phyloP scores from a whole-genome alignment of 2,797 vertebrate genomes.

The Champsocephalus gunnari region DNA sequence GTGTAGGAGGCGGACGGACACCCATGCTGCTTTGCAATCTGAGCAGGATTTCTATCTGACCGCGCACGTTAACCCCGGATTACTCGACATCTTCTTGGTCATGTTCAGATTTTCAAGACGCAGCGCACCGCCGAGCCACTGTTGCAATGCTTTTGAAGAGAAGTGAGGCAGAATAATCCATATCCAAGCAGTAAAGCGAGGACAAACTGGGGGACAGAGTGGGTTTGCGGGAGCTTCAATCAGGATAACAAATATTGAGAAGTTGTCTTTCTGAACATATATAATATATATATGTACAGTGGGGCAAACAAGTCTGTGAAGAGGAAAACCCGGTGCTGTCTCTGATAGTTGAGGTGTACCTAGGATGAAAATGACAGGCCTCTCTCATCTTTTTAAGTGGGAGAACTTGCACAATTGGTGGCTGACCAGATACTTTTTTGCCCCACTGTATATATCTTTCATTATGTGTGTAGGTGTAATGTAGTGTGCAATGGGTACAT shows the following conservation, averaged over 20 bases:
- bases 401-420: no score
- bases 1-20: conserved; percentile 62
- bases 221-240: conserved; percentile 7
- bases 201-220: conserved; percentile 17
- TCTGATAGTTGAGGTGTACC: no score
- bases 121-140: conserved; percentile 28
- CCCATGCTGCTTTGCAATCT: conserved; percentile 82
- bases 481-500: conserved; percentile 1
- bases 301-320: no score
- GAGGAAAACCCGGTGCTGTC: no score
- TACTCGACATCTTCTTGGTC: conserved; percentile 70
- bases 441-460: neutral
- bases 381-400: no score
- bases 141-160: conserved; percentile 54
- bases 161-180: conserved; percentile 61
- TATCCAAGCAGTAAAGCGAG: conserved; percentile 34
- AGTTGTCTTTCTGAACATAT: neutral
- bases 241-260: neutral
- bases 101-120: conserved; percentile 70
- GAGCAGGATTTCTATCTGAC: conserved; percentile 82
- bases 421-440: no score
- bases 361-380: no score
- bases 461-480: neutral
- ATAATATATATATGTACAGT: neutral
- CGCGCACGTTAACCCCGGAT: conserved; percentile 75